These are phyloP conservation scores for Plestiodon gilberti DNA, from an alignment of 2,113 vertebrate genomes.

Conservation along the genomic window DNA sequence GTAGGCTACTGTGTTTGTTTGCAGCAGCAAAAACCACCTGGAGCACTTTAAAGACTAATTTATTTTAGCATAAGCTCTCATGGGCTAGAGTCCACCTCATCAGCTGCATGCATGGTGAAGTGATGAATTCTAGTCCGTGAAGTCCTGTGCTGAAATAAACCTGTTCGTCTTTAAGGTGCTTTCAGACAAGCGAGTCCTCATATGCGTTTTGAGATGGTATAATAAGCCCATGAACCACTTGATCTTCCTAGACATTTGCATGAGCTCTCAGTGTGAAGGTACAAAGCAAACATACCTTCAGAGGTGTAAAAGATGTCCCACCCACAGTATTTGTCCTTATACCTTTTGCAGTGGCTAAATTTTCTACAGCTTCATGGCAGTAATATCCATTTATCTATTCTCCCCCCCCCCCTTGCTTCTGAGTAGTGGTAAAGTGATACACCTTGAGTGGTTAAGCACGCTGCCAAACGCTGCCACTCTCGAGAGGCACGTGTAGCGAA, in stretches of 20 bases:
- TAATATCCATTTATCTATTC: background rate
- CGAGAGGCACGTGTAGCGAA: background rate
- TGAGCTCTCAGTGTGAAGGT: background rate
- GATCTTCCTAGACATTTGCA: background rate
- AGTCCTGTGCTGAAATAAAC: too few species aligned
- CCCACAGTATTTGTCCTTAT: background rate
- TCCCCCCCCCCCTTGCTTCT: background rate
- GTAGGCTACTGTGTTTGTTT: too few species aligned
- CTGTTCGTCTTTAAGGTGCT: background rate
- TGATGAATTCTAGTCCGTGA: too few species aligned
- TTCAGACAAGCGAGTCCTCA: background rate
- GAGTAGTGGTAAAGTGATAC: background rate
- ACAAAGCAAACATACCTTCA: background rate
- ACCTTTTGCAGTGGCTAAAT: background rate
- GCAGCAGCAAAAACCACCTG: too few species aligned
- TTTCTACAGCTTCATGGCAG: background rate
- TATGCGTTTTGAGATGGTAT: background rate
- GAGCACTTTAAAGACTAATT: too few species aligned
- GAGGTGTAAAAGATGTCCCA: background rate
- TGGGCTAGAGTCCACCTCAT: too few species aligned
- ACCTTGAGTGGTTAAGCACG: background rate
- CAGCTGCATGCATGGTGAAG: too few species aligned
- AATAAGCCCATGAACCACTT: background rate
- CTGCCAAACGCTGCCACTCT: background rate
- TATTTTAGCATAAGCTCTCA: too few species aligned